Conservation (phyloP, 2,797 vertebrate species). For the Eulemur mongoz region DNA sequence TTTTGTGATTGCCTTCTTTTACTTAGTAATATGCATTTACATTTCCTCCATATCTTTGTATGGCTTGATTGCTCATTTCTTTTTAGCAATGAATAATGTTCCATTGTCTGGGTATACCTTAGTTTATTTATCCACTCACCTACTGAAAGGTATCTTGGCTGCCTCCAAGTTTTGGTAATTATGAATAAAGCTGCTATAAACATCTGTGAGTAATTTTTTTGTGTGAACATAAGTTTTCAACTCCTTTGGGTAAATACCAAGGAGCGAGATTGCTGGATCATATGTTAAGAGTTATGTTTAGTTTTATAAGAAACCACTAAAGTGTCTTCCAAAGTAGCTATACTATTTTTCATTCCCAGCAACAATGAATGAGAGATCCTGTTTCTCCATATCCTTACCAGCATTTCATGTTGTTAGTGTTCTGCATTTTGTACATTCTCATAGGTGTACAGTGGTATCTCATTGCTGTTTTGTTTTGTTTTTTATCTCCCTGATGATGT, state of each 20-base stretch:
- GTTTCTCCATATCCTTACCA: background rate
- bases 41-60: background rate
- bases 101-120: background rate
- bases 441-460: fast-evolving
- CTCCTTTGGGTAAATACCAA: background rate
- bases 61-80: background rate
- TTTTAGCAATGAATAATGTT: background rate
- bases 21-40: background rate
- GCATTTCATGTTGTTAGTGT: background rate
- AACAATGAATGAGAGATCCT: background rate
- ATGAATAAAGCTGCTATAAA: background rate
- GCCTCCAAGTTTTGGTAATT: background rate
- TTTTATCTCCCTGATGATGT: background rate
- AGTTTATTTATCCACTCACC: background rate
- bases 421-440: background rate
- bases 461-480: background rate
- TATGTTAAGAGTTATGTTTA: background rate
- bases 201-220: background rate
- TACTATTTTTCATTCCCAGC: background rate
- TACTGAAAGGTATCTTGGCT: background rate
- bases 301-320: background rate
- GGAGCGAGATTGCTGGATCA: background rate
- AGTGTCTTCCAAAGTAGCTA: background rate
- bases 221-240: background rate
- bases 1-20: background rate